Conservation (phyloP, 2,888 invertebrate species). For the Molorchus minor region DNA sequence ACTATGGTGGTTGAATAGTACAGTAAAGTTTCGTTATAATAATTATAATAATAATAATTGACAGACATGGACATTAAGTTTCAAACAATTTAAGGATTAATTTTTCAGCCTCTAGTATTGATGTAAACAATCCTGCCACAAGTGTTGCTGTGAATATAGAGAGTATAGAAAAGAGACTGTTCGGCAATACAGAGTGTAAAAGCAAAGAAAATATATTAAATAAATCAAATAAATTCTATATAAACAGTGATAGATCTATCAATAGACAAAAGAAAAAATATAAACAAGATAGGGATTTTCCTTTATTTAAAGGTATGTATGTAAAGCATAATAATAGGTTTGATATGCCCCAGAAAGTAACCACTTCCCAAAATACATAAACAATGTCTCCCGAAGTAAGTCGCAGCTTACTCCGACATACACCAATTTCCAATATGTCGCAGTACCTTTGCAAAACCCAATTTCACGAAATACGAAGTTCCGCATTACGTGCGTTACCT, state of each 20-base stretch:
- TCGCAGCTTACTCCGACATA: too few species aligned
- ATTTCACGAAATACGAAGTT: too few species aligned
- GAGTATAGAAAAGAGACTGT: slow-evolving; percentile 47
- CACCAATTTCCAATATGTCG: too few species aligned
- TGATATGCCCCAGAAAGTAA: background rate
- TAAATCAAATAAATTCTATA: slow-evolving; percentile 42
- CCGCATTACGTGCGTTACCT: too few species aligned
- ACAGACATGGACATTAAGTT: slow-evolving; percentile 40
- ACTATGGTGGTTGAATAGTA: too few species aligned
- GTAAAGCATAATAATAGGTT: background rate
- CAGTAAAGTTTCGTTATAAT: too few species aligned
- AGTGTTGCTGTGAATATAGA: slow-evolving; percentile 47
- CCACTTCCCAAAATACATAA: too few species aligned
- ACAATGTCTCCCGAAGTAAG: too few species aligned
- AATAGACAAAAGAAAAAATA: slow-evolving; percentile 41
- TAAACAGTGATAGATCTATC: slow-evolving; percentile 42
- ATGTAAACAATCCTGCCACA: slow-evolving; percentile 46
- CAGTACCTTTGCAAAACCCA: too few species aligned
- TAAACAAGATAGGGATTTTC: slow-evolving; percentile 38
- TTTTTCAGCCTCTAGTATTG: slow-evolving; percentile 65
- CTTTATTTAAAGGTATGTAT: slow-evolving; percentile 45
- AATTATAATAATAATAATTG: too few species aligned
- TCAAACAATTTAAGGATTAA: too few species aligned
- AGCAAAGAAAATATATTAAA: slow-evolving; percentile 38
- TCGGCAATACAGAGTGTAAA: slow-evolving; percentile 42